Base-by-base conservation (phyloP, 2,113 vertebrate genomes). In the Herpailurus yagouaroundi region DNA sequence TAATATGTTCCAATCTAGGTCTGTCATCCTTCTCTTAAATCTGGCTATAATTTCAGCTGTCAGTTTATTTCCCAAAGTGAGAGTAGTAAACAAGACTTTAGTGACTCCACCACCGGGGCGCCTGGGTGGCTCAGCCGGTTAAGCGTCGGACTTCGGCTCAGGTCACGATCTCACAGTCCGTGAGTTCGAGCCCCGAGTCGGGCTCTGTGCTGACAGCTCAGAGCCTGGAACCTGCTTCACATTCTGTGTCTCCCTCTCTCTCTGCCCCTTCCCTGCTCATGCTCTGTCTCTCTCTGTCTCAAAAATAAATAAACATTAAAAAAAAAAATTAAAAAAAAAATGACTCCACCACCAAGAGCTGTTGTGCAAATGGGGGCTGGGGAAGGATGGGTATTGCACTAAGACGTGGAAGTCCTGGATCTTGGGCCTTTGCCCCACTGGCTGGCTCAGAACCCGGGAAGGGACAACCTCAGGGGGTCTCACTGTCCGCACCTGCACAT, bases 21-120 rank as follows among this genome's bases (percentile, higher is more conserved):
- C 98, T 97, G 96, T 96, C 96, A 97, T 97, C 77, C 93, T 94
- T 85, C 76, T 95, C 88, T 97, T 97, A 97, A 95, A 98, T 95
- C 94, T 97, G 94, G 88, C 97, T 98, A 97, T 92, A 95, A 97
- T 97, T 97, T 98, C 95, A 89, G 64, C 81, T 97, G 97, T 97
- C 96, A 93, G 91, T 95, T 96, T 94, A 97, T 97, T 98, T 98
- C 98, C 97, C 96, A 94, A 74, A 95, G 93, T 95, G 94, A 93
- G 48, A 82, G 89, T 33, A 91, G 93, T 82, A 97, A 98, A 96
- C 94, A 95, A 41, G 52, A 88, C 91, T 92, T 94, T 97, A 97
- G 97, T 97, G 96, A 97, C 93, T 98, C 94, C 86, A 91, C 94
- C 93, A 94, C 76, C 87, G 41, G 41, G 6, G 41, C 0, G 1